phyloP scores from a whole-genome alignment of 2,797 vertebrate species.

The Delichon dasypus region DNA sequence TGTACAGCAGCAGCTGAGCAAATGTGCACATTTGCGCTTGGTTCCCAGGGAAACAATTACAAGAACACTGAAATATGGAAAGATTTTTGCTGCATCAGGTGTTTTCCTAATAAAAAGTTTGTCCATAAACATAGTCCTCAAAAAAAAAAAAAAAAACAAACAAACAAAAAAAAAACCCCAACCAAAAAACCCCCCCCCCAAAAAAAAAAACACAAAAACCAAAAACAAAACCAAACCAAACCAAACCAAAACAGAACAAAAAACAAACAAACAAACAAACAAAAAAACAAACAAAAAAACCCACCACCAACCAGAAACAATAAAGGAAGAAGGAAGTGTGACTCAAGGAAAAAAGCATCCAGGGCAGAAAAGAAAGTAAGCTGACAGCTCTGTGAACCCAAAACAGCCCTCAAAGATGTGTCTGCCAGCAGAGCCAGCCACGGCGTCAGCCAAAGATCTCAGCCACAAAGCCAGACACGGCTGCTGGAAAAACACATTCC shows the following conservation, averaged over 20 bases:
- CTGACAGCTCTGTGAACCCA: constrained; percentile 37
- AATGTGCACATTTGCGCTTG: background rate
- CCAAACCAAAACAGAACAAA: too few relatives aligned
- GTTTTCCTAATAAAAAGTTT: constrained; percentile 16
- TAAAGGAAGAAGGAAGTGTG: background rate
- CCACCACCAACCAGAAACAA: background rate
- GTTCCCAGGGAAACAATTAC: background rate
- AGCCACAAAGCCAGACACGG: constrained; percentile 42
- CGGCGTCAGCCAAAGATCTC: constrained; percentile 38
- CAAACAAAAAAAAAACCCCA: background rate
- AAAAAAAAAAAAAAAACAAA: background rate
- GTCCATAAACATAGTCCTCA: background rate
- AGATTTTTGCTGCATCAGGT: background rate
- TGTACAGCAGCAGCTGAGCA: background rate
- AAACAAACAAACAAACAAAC: too few relatives aligned
- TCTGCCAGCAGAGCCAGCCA: constrained; percentile 22
- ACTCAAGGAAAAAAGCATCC: background rate
- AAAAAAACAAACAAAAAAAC: too few relatives aligned
- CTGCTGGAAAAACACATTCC: constrained; percentile 51
- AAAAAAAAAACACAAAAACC: too few relatives aligned
- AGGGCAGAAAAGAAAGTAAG: constrained; percentile 4
- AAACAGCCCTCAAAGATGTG: constrained; percentile 12
- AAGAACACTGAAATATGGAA: background rate
- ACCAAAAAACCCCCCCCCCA: too few relatives aligned
- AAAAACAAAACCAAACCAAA: too few relatives aligned